A percentile compares a stretch with the other conserved stretches of the same genome.
Conservation (phyloP, 2,797 vertebrate genomes). For the Squalus acanthias region DNA sequence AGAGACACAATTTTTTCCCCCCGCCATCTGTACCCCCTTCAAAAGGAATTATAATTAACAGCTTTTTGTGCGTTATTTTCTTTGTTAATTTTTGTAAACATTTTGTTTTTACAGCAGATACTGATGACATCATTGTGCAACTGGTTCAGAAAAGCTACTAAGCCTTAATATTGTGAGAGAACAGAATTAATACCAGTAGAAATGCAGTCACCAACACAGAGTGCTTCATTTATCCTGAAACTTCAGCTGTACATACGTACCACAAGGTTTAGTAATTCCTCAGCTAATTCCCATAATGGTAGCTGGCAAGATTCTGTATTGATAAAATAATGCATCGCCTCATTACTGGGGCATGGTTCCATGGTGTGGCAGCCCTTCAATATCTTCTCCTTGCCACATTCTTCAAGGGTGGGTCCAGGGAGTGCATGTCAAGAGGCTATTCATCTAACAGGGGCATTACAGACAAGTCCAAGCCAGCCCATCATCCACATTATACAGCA, state of each 20-base stretch:
- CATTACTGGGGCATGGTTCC: background rate
- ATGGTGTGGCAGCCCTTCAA: background rate
- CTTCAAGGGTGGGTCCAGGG: background rate
- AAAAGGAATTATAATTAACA: background rate
- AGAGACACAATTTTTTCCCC: no score
- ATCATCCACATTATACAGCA: background rate
- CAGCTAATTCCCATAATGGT: background rate
- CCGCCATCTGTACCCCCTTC: background rate
- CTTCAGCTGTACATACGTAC: background rate
- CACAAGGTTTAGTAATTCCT: background rate
- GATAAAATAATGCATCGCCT: background rate
- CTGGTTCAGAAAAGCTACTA: background rate
- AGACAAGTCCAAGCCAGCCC: background rate
- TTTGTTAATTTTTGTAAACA: background rate
- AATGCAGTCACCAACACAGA: background rate
- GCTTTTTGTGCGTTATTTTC: background rate
- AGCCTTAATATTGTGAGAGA: background rate
- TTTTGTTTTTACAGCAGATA: no score
- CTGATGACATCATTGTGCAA: no score
- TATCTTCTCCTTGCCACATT: background rate
- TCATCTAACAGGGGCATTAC: background rate
- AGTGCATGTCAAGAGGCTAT: background rate
- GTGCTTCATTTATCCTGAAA: background rate
- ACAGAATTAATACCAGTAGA: background rate
- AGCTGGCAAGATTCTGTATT: background rate